Conservation (phyloP, 2,888 invertebrate genomes). For the Epinotia nisella region DNA sequence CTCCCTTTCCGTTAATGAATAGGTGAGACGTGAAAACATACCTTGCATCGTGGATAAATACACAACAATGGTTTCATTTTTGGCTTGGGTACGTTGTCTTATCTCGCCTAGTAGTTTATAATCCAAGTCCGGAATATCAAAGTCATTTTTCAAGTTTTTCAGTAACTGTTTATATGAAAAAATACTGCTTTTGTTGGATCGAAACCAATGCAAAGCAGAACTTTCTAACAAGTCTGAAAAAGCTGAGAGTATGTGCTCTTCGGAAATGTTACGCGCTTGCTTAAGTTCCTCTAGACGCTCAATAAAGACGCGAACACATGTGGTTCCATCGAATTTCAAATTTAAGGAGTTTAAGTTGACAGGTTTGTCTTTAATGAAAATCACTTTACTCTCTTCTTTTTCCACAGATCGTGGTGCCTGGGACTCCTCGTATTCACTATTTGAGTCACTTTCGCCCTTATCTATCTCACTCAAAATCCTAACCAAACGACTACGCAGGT, state of each 20-base stretch:
- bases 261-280: neutral
- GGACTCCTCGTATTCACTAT: no score
- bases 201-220: neutral
- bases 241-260: neutral
- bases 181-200: neutral
- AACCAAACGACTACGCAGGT: no score
- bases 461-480: no score
- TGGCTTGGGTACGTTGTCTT: no score
- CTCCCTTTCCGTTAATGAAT: no score
- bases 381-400: no score
- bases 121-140: constrained; percentile 8
- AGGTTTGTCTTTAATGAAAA: neutral
- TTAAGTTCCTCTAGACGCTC: constrained; percentile 2
- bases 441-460: no score
- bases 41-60: no score
- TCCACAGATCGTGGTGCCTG: no score
- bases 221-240: neutral
- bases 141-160: neutral
- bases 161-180: neutral
- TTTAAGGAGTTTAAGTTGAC: neutral
- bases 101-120: neutral
- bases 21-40: no score
- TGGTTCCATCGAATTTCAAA: neutral
- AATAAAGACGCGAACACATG: constrained; percentile 1
- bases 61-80: no score